phyloP scores from a whole-genome alignment of 2,113 vertebrate genomes.

The Pandion haliaetus region DNA sequence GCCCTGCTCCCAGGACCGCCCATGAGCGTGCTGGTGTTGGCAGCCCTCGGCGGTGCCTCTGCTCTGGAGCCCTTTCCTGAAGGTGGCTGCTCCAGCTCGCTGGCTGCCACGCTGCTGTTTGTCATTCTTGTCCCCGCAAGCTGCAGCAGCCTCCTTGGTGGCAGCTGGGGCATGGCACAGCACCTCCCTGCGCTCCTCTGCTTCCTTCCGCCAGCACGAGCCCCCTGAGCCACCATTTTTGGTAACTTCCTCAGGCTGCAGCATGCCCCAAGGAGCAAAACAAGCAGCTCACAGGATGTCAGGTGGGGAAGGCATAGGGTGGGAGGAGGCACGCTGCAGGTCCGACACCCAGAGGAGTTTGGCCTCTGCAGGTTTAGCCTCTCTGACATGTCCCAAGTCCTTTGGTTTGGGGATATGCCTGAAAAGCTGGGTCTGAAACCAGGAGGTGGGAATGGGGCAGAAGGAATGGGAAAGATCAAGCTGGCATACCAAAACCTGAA shows the following conservation, averaged over 20 bases:
- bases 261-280: not conserved
- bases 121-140: not conserved
- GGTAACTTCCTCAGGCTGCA: conserved; percentile 34
- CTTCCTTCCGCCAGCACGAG: conserved; percentile 20
- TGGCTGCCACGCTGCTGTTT: not conserved
- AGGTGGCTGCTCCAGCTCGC: not conserved
- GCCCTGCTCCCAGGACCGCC: not conserved
- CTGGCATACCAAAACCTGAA: not conserved
- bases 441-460: not conserved
- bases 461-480: not conserved
- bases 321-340: not conserved
- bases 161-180: not conserved
- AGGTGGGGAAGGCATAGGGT: not conserved
- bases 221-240: not conserved
- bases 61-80: not conserved
- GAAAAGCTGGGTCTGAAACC: not conserved
- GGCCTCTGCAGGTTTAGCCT: not conserved
- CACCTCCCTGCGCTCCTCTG: not conserved
- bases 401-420: not conserved
- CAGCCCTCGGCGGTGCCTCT: not conserved
- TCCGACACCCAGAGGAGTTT: not conserved
- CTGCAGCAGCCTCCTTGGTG: not conserved
- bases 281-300: not conserved
- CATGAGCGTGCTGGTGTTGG: rapidly evolving
- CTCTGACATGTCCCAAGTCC: rapidly evolving